A percentile compares a stretch with the other conserved stretches of the same genome.
Evolutionary conservation across 2,113 vertebrate genomes (phyloP).

Genomic region (Caretta caretta): DNA sequence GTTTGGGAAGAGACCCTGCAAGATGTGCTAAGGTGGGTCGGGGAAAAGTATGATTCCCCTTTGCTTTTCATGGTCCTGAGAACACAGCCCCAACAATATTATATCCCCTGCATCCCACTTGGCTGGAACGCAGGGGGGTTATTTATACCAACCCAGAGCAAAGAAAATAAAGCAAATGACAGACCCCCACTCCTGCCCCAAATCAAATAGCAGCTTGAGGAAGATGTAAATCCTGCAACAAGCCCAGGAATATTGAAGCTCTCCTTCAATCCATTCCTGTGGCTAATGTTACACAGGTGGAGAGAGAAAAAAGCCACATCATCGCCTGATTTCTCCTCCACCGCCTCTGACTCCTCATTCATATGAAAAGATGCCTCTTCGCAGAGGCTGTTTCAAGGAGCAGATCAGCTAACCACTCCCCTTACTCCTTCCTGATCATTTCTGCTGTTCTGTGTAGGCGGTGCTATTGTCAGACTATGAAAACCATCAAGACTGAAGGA

Average conservation of each 20-base stretch:
- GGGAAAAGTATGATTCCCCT: not conserved
- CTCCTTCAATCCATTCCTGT: not conserved
- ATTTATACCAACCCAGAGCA: not conserved
- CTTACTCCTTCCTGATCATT: slow-evolving; percentile 6
- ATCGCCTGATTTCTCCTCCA: not conserved
- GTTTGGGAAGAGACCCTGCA: not conserved
- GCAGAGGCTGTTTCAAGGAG: not conserved
- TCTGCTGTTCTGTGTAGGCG: not conserved
- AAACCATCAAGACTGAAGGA: slow-evolving; percentile 19
- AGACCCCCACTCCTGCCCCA: not conserved
- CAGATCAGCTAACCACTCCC: slow-evolving; percentile 23
- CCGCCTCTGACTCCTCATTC: not conserved
- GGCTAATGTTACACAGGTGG: not conserved
- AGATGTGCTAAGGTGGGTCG: not conserved
- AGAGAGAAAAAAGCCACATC: not conserved
- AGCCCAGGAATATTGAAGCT: not conserved
- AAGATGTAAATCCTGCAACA: slow-evolving; percentile 2
- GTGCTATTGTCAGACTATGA: slow-evolving; percentile 51
- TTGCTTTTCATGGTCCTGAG: not conserved
- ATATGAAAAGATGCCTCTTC: slow-evolving; percentile 5
- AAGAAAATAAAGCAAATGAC: not conserved
- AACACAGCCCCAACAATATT: not conserved
- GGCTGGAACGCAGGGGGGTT: not conserved
- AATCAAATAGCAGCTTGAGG: not conserved
- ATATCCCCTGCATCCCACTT: not conserved